Conservation (phyloP, 2,113 vertebrate species). For the Australoheros scitulus region DNA sequence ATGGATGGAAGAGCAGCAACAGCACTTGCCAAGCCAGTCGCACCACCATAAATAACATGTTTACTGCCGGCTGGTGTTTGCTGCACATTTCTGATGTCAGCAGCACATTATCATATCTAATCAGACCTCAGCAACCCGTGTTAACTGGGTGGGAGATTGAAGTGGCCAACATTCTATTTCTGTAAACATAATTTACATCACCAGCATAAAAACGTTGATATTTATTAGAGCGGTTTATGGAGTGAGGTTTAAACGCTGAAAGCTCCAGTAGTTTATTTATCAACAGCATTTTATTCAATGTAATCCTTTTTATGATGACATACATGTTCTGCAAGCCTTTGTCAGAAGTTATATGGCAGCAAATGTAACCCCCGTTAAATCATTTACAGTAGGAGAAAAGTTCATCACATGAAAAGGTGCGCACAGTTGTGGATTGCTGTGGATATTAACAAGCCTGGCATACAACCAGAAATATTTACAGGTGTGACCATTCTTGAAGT, state of each 20-base stretch:
- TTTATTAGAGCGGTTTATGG: conserved; percentile 75
- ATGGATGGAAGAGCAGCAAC: conserved; percentile 62
- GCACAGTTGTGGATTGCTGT: conserved; percentile 51
- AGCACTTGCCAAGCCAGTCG: conserved; percentile 62
- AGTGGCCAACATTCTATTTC: conserved; percentile 52
- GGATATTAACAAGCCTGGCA: conserved; percentile 30
- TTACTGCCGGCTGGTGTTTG: conserved; percentile 55
- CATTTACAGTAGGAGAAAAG: conserved; percentile 61
- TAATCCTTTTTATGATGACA: conserved; percentile 78
- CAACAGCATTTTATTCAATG: conserved; percentile 82
- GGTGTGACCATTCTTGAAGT: conserved; percentile 33
- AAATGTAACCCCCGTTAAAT: conserved; percentile 61
- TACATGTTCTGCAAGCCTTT: conserved; percentile 66
- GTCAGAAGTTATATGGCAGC: conserved; percentile 62
- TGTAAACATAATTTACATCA: conserved; percentile 71
- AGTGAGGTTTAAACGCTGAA: conserved; percentile 64
- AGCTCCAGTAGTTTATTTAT: conserved; percentile 63
- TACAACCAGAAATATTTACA: conserved; percentile 59
- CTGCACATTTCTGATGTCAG: conserved; percentile 57
- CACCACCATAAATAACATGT: conserved; percentile 71
- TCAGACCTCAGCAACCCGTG: conserved; percentile 73
- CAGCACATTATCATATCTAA: conserved; percentile 82
- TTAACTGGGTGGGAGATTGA: conserved; percentile 62
- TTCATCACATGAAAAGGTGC: conserved; percentile 60
- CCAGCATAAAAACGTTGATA: conserved; percentile 49